phyloP scores from a whole-genome alignment of 53 echinoderm and acorn worm species.

The Hippasteria phrygiana region DNA sequence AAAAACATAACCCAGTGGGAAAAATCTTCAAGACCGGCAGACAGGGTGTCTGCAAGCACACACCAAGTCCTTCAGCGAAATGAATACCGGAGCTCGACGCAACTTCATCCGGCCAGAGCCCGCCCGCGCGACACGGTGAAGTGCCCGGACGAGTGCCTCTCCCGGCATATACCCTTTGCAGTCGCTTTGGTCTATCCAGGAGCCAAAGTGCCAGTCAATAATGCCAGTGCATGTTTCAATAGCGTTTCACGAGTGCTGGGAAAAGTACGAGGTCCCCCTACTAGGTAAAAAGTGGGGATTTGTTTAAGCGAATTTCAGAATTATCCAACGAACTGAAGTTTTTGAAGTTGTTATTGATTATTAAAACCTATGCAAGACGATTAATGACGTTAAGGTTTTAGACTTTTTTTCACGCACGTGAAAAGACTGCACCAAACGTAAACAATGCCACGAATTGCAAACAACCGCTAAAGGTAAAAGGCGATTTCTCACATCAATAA shows the following conservation, averaged over 20 bases:
- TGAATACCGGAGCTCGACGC: conserved; percentile 14
- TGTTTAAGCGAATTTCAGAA: background rate
- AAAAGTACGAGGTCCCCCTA: conserved; percentile 27
- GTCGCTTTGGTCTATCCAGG: background rate
- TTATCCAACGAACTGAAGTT: too few relatives aligned
- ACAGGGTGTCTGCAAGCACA: conserved; percentile 10
- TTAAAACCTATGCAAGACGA: too few relatives aligned
- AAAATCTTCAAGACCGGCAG: background rate
- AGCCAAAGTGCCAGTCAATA: conserved; percentile 26
- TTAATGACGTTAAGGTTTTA: too few relatives aligned
- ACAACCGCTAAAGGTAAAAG: too few relatives aligned
- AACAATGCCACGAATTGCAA: too few relatives aligned
- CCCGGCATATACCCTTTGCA: background rate
- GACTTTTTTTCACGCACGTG: too few relatives aligned
- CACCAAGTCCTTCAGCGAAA: conserved; percentile 15
- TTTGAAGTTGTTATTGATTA: too few relatives aligned
- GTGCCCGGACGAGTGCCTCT: conserved; percentile 7
- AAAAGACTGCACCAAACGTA: too few relatives aligned
- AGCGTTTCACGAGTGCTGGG: background rate
- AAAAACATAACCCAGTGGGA: background rate
- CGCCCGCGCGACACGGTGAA: conserved; percentile 35
- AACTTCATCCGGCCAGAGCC: conserved; percentile 18
- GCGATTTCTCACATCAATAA: too few relatives aligned
- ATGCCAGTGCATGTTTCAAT: background rate
- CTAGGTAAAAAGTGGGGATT: background rate